These are phyloP conservation scores for Danio jaintianensis DNA, from an alignment of 2,797 vertebrate species.

Conservation along the genomic window DNA sequence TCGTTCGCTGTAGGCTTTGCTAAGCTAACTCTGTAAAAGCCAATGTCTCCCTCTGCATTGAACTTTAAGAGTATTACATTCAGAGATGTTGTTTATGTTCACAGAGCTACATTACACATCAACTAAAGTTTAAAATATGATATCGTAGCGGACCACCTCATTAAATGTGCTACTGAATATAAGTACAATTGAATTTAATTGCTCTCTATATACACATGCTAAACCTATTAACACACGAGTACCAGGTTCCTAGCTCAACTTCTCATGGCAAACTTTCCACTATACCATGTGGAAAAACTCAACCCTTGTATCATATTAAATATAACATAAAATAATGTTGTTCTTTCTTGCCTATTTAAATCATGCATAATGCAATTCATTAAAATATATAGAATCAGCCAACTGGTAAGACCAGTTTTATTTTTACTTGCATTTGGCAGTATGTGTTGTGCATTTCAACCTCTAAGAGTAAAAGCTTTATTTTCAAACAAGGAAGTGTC, in stretches of 20 bases:
- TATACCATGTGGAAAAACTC: background rate
- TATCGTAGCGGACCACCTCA: too few relatives aligned
- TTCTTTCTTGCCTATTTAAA: background rate
- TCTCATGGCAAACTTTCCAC: background rate
- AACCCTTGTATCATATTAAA: background rate
- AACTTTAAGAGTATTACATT: too few relatives aligned
- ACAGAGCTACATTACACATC: too few relatives aligned
- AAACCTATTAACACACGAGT: background rate
- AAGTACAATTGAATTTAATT: too few relatives aligned
- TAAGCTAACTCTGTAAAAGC: too few relatives aligned
- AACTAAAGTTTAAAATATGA: too few relatives aligned
- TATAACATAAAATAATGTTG: background rate
- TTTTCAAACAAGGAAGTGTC: constrained; percentile 14
- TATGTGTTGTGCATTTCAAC: background rate
- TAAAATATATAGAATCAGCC: background rate
- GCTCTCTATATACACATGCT: too few relatives aligned
- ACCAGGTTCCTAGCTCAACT: background rate
- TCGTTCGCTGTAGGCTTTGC: too few relatives aligned
- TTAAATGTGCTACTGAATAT: too few relatives aligned
- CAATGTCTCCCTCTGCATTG: too few relatives aligned
- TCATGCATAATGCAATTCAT: background rate
- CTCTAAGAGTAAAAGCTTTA: background rate
- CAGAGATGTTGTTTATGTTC: too few relatives aligned
- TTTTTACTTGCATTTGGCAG: constrained; percentile 12
- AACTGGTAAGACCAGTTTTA: background rate